phyloP scores from a whole-genome alignment of 2,113 vertebrate genomes.

The Burhinus oedicnemus region DNA sequence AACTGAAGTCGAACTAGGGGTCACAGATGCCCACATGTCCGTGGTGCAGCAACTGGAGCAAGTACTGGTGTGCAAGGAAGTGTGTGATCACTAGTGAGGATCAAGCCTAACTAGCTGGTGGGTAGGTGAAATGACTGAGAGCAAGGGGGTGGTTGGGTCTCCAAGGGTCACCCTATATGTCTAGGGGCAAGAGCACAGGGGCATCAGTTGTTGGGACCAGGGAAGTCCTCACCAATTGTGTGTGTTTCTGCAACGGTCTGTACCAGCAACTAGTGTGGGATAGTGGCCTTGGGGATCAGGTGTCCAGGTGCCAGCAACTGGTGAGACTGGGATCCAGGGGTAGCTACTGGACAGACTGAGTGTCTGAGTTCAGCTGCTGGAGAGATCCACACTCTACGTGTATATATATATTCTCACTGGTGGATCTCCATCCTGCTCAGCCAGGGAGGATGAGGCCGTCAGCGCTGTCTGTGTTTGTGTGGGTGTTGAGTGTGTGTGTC shows the following conservation, averaged over 20 bases:
- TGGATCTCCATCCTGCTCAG: background rate
- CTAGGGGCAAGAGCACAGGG: background rate
- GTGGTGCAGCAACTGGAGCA: background rate
- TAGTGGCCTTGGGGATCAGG: accelerated
- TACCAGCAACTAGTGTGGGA: background rate
- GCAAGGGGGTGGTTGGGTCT: background rate
- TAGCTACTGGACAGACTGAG: background rate
- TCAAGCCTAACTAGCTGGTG: background rate
- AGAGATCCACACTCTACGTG: accelerated
- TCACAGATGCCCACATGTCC: background rate
- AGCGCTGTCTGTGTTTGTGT: background rate
- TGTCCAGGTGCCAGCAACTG: background rate
- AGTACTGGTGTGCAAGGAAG: background rate
- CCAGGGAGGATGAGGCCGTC: background rate
- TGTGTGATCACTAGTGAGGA: accelerated
- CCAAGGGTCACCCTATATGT: background rate
- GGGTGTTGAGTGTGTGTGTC: background rate
- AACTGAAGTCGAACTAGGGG: background rate
- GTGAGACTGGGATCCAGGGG: background rate
- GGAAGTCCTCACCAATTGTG: background rate
- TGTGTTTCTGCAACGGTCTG: background rate
- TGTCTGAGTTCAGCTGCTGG: background rate
- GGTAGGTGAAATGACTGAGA: background rate
- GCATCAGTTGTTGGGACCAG: accelerated
- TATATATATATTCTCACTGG: background rate